Evolutionary conservation across 2,113 vertebrate genomes (phyloP), one percentile per base, ranked within the genome.

Genomic region (Aspiorhynchus laticeps): DNA sequence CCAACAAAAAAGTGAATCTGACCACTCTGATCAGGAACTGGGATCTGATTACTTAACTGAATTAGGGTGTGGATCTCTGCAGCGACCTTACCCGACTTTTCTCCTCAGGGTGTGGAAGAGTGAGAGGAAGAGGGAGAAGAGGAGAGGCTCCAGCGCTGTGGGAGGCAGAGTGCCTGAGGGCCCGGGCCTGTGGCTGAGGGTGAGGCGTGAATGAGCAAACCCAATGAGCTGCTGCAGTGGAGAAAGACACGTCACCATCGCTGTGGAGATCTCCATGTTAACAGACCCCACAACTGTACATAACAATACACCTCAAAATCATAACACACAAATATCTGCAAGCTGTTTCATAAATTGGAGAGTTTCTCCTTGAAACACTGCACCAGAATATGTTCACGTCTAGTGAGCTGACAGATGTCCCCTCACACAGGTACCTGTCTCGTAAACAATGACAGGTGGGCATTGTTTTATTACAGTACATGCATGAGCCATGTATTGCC

Each of bases 81-180:
- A 67, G 85, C 28, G 80, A 90, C 88, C 88, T 88, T 90, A 76
- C 36, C 15, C 11, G 24, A 33, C 24, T 84, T 77, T 73, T 86
- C 84, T 86, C 75, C 80, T 88, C 80, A 15, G 84, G 83, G 61
- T 67, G 84, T 78, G 75, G 86, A 84, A 79, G 84, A 79, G 87
- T 12, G 77, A 53, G 28, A 73, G 81, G 63, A 80, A 61, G 56
- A 83, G 65, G 31, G n/a, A 83, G 80, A 76, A 59, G 73, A 88
- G 41, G 36, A 41, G 46, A 74, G 9, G 83, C 74, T 88, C 65
- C 65, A 51, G 86, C 51, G 74, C 51, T 78, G 79, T 83, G 86
- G 88, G 86, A 83, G 84, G 88, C 84, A 83, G 74, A 86, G 67
- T 56, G 86, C 87, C 88, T 86, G 87, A 90, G 84, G 88, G 88